phyloP scores from a whole-genome alignment of 2,797 vertebrate genomes.

The Scolopax rusticola region DNA sequence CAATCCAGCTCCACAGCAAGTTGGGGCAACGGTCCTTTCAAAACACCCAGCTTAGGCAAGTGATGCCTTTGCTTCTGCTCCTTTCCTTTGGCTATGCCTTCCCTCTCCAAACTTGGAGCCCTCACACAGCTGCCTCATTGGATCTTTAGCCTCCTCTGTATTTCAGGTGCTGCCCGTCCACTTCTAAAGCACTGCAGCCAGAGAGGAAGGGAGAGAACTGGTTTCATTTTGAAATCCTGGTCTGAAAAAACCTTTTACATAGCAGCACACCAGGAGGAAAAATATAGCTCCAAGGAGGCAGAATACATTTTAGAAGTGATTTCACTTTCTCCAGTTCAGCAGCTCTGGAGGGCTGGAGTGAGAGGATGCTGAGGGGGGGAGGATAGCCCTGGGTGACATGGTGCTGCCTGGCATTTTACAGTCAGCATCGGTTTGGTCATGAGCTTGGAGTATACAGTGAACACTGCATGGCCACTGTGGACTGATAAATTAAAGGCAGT shows the following conservation, averaged over 20 bases:
- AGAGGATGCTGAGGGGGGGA: neutral
- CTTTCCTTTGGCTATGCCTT: neutral
- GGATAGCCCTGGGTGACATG: neutral
- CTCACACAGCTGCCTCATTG: neutral
- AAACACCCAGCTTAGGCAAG: neutral
- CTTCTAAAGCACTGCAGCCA: neutral
- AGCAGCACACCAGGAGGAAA: neutral
- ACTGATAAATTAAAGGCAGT: neutral
- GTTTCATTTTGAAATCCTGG: neutral
- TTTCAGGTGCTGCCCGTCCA: neutral
- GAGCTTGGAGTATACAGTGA: neutral
- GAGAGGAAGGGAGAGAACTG: neutral
- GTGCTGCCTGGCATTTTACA: neutral
- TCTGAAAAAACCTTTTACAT: neutral
- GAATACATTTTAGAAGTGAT: neutral
- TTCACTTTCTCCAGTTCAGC: neutral
- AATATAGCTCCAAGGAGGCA: neutral
- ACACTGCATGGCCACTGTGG: neutral
- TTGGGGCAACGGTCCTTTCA: neutral
- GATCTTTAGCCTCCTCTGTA: neutral
- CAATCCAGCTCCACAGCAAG: neutral
- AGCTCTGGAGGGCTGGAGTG: neutral
- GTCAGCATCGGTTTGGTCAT: neutral
- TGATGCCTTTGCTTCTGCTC: neutral
- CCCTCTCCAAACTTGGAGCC: neutral